Evolutionary conservation across 2,113 vertebrate species (phyloP), one percentile per base, ranked within the genome.

Genomic region (Laticauda laticaudata): DNA sequence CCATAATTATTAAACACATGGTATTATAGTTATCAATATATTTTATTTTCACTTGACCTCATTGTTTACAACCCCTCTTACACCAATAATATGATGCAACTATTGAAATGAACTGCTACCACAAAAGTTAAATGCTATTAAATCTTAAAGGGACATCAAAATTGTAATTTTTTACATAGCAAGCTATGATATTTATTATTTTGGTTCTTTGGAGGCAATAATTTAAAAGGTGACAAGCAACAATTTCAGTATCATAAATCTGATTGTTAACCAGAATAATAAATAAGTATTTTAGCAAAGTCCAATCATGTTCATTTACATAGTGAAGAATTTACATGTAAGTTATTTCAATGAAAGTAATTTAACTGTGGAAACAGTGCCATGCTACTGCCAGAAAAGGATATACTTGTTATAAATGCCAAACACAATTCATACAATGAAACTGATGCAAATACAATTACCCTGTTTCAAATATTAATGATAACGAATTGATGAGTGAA

Each of bases 301-400:
- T 87, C 2, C 0, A 5, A 69, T 91, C 88, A 95, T 90, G 53
- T 89, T 86, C 87, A 12, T 69, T 90, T 69, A 90, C 86, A 3
- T 88, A 57, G 88, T 87, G 81, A 39, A 93, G 89, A 9, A n/a
- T 51, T 91, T 95, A 6, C 90, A 64, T 91, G 90, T 87, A 93
- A 90, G 34, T 95, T 90, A 87, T 93, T 93, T 92, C 59, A 94
- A 94, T 96, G 43, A 93, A 94, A 92, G 93, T 89, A 45, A 48
- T 43, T 89, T 88, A 86, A 94, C 91, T 88, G 93, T 92, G 86
- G 18, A 94, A 92, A 89, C 59, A 0, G 10, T 45, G 92, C 57
- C 54, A 86, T 88, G 88, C 11, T 45, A 91, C 53, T 92, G 88
- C 55, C 45, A 1, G 86, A 94, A 59, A 88, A 92, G 81, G 93